Evolutionary conservation across 37 sponge, comb jelly and placozoan genomes (phyloP).

Genomic region (Lycopodina hypogea): DNA sequence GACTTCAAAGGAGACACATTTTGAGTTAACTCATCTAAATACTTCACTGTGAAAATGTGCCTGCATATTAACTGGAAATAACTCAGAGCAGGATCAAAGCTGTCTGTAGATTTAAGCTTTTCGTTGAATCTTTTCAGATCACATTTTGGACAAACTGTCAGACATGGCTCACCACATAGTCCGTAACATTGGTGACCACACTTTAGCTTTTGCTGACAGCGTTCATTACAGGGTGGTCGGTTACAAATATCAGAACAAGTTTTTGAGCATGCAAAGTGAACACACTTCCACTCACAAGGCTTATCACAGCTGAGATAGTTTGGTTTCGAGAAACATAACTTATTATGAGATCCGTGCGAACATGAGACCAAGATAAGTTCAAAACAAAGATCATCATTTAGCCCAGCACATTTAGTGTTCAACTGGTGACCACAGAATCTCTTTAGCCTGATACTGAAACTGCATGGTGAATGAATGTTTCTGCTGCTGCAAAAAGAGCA

Average conservation of each 20-base stretch:
- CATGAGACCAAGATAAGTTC: neutral
- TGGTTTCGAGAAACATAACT: neutral
- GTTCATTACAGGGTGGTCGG: slow-evolving; percentile 51
- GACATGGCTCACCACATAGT: slow-evolving; percentile 74
- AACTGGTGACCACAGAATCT: slow-evolving; percentile 54
- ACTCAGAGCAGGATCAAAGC: neutral
- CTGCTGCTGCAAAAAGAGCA: slow-evolving; percentile 37
- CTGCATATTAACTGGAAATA: slow-evolving; percentile 35
- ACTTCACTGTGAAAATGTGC: slow-evolving; percentile 44
- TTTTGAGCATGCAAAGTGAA: slow-evolving; percentile 43
- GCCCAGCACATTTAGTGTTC: neutral
- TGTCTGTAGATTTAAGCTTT: neutral
- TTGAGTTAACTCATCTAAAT: slow-evolving; percentile 18
- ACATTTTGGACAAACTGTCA: slow-evolving; percentile 54
- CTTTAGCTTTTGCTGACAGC: slow-evolving; percentile 39
- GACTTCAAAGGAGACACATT: neutral
- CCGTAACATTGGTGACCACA: slow-evolving; percentile 74
- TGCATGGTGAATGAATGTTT: slow-evolving; percentile 35
- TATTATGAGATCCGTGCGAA: neutral
- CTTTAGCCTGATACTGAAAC: neutral
- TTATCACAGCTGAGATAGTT: slow-evolving; percentile 6
- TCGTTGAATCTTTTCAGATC: slow-evolving; percentile 33
- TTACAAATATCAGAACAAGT: slow-evolving; percentile 59
- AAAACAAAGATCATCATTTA: neutral
- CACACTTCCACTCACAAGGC: slow-evolving; percentile 43